Evolutionary conservation across 1,140 invertebrate species (phyloP).

Genomic region (Ostrea edulis): DNA sequence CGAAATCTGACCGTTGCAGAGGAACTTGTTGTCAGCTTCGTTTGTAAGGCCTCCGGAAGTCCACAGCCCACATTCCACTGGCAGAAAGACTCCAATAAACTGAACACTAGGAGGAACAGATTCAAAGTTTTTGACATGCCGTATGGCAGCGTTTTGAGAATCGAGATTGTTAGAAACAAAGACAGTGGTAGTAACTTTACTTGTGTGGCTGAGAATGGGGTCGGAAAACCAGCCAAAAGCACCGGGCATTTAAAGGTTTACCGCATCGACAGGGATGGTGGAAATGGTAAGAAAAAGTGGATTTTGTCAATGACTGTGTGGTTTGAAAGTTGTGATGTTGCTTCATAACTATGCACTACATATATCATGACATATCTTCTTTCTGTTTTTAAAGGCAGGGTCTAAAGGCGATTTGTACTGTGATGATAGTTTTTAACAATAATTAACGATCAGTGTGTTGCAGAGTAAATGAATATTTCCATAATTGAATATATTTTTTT

Average conservation of each 20-base stretch:
- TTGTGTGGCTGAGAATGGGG: conserved; percentile 73
- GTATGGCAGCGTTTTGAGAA: conserved; percentile 92
- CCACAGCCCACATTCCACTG: conserved; percentile 92
- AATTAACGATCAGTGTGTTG: too few relatives aligned
- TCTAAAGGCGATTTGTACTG: background rate
- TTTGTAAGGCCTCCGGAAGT: conserved; percentile 95
- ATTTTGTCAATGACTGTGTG: background rate
- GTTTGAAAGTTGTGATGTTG: background rate
- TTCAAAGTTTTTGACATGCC: conserved; percentile 79
- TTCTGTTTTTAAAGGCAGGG: too few relatives aligned
- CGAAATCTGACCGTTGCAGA: conserved; percentile 84
- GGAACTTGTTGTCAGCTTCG: conserved; percentile 94
- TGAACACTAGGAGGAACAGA: conserved; percentile 83
- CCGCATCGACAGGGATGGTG: conserved; percentile 30
- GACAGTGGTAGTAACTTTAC: conserved; percentile 84
- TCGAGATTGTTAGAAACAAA: conserved; percentile 92
- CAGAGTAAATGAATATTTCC: too few relatives aligned
- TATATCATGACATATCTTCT: background rate
- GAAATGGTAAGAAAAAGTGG: background rate
- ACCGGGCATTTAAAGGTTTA: conserved; percentile 92
- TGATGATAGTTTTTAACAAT: too few relatives aligned
- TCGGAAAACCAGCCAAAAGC: conserved; percentile 90
- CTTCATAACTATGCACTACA: background rate
- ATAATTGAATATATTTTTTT: too few relatives aligned
- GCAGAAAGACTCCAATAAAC: conserved; percentile 92